These are phyloP conservation scores for Myripristis jacobus DNA, from an alignment of 2,797 vertebrate species.

Conservation along the genomic window DNA sequence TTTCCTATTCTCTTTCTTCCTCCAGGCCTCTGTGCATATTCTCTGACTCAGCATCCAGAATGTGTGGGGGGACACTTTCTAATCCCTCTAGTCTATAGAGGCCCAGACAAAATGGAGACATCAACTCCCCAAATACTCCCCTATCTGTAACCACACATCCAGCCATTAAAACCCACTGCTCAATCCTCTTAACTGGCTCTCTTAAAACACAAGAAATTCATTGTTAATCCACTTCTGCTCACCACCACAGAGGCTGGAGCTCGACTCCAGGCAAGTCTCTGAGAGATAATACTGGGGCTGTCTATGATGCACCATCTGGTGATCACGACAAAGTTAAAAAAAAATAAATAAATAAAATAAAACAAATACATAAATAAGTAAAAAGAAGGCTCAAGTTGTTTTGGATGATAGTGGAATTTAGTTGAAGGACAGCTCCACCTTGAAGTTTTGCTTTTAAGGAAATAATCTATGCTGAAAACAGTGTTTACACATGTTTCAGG, in stretches of 20 bases:
- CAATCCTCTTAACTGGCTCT: conserved; percentile 44
- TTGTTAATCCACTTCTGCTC: conserved; percentile 15
- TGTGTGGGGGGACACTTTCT: conserved; percentile 12
- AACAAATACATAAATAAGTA: too few species aligned
- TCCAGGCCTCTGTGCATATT: not conserved
- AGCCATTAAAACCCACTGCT: conserved; percentile 14
- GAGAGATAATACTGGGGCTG: conserved; percentile 3
- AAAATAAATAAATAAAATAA: not conserved
- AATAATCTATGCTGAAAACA: not conserved
- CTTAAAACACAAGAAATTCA: conserved; percentile 39
- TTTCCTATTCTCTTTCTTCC: not conserved
- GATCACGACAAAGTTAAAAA: not conserved
- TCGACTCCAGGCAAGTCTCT: not conserved
- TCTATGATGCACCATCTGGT: not conserved
- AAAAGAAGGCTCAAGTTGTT: not conserved
- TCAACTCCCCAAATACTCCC: conserved; percentile 13
- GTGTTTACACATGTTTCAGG: too few species aligned
- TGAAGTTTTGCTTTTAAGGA: not conserved
- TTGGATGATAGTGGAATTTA: conserved; percentile 6
- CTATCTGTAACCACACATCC: conserved; percentile 27
- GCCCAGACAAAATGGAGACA: conserved; percentile 24
- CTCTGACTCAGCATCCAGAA: conserved; percentile 7
- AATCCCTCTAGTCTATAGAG: conserved; percentile 26
- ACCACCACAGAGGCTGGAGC: not conserved
- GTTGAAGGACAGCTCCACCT: conserved; percentile 4